Percentiles rank a stretch among this genome's conserved stretches.
Evolutionary conservation across 2,888 invertebrate species (phyloP).

Genomic region (Cerastis leucographa): DNA sequence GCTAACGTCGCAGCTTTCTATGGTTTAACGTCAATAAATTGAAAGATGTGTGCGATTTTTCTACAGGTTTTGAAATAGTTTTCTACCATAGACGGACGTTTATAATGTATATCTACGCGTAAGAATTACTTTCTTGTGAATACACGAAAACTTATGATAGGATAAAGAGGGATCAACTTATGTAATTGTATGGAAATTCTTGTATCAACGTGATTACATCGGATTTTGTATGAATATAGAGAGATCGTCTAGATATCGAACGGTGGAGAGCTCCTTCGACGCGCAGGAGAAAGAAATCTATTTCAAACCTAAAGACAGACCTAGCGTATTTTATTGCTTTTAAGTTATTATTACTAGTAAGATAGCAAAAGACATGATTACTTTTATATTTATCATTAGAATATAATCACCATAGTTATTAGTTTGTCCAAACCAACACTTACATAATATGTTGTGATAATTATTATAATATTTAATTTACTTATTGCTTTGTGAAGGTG

Average conservation of each 20-base stretch:
- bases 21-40: slow-evolving; percentile 67
- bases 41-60: slow-evolving; percentile 77
- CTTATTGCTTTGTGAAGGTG: slow-evolving; percentile 68
- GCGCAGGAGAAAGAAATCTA: slow-evolving; percentile 79
- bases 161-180: slow-evolving; percentile 86
- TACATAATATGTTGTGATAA: slow-evolving; percentile 80
- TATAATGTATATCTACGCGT: slow-evolving; percentile 76
- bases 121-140: slow-evolving; percentile 75
- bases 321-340: slow-evolving; percentile 79
- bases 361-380: slow-evolving; percentile 81
- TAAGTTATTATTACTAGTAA: slow-evolving; percentile 76
- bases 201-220: slow-evolving; percentile 65
- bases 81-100: slow-evolving; percentile 75
- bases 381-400: slow-evolving; percentile 79
- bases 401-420: slow-evolving; percentile 78
- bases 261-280: slow-evolving; percentile 47
- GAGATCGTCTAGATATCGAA: slow-evolving; percentile 46
- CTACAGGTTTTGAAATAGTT: slow-evolving; percentile 88
- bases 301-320: slow-evolving; percentile 87
- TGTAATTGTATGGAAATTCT: slow-evolving; percentile 75
- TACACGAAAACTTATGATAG: slow-evolving; percentile 83
- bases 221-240: slow-evolving; percentile 63
- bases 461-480: slow-evolving; percentile 71
- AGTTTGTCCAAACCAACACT: slow-evolving; percentile 76
- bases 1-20: slow-evolving; percentile 78